A percentile compares a stretch with the other conserved stretches of the same genome.
Evolutionary conservation across 2,888 invertebrate genomes (phyloP).

Genomic region (Miltochrista miniata): DNA sequence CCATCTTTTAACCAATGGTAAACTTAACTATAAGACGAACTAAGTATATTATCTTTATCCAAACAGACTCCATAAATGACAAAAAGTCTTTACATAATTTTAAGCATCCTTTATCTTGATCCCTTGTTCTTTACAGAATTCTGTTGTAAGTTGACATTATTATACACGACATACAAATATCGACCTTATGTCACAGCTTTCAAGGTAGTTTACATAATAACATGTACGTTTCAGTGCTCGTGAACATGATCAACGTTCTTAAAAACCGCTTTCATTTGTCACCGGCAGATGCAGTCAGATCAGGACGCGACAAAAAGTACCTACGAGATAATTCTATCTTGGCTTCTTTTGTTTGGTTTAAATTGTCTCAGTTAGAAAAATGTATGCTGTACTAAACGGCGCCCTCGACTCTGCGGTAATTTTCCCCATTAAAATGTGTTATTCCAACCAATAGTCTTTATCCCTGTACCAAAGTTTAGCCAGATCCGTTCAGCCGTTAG

Average conservation of each 20-base stretch:
- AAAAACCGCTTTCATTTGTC: conserved; percentile 82
- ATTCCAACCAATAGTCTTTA: too few relatives aligned
- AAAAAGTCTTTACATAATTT: conserved; percentile 49
- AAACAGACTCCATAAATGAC: too few relatives aligned
- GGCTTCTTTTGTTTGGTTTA: background rate
- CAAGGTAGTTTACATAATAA: conserved; percentile 35
- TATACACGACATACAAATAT: conserved; percentile 16
- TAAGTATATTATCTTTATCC: too few relatives aligned
- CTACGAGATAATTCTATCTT: conserved; percentile 8
- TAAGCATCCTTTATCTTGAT: conserved; percentile 69
- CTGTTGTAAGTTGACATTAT: conserved; percentile 20
- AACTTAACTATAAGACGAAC: too few relatives aligned
- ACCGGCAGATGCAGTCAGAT: conserved; percentile 79
- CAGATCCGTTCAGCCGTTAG: too few relatives aligned
- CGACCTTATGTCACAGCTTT: conserved; percentile 27
- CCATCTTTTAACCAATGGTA: too few relatives aligned
- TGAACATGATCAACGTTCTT: conserved; percentile 69
- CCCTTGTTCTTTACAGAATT: conserved; percentile 55
- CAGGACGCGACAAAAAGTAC: conserved; percentile 46
- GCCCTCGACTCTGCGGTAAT: too few relatives aligned
- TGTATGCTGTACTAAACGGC: too few relatives aligned
- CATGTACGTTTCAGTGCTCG: conserved; percentile 16
- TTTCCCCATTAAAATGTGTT: too few relatives aligned
- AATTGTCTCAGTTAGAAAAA: too few relatives aligned
- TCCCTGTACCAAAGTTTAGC: too few relatives aligned